Evolutionary conservation across 2,113 vertebrate species (phyloP).

Genomic region (Charadrius vociferus): DNA sequence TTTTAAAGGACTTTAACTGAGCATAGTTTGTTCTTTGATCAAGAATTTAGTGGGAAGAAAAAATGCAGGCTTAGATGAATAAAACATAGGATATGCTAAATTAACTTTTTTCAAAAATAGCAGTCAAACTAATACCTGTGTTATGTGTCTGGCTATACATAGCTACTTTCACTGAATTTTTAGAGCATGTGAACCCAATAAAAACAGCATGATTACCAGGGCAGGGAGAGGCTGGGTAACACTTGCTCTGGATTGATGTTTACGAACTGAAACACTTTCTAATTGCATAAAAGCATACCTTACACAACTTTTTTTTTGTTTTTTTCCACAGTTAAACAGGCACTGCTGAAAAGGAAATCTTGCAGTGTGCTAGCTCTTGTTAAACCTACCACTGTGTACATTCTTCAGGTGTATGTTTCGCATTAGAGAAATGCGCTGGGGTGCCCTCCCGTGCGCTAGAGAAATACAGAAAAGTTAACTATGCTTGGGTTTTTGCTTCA

Average conservation of each 20-base stretch:
- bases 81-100: neutral
- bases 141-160: neutral
- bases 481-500: neutral
- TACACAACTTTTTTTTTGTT: neutral
- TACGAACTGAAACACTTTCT: neutral
- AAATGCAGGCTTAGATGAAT: neutral
- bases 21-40: neutral
- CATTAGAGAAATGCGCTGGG: neutral
- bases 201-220: neutral
- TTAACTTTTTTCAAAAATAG: neutral
- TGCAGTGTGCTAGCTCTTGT: neutral
- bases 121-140: neutral
- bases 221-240: neutral
- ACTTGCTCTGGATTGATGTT: neutral
- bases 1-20: neutral
- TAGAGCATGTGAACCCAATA: neutral
- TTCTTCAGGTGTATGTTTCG: neutral
- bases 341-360: neutral
- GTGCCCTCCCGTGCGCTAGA: no score
- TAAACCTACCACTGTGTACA: neutral
- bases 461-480: neutral
- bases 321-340: neutral
- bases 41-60: neutral
- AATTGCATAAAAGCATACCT: neutral
- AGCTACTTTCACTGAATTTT: neutral